Evolutionary conservation across 1,140 invertebrate genomes (phyloP).

Genomic region (Melitaea cinxia): DNA sequence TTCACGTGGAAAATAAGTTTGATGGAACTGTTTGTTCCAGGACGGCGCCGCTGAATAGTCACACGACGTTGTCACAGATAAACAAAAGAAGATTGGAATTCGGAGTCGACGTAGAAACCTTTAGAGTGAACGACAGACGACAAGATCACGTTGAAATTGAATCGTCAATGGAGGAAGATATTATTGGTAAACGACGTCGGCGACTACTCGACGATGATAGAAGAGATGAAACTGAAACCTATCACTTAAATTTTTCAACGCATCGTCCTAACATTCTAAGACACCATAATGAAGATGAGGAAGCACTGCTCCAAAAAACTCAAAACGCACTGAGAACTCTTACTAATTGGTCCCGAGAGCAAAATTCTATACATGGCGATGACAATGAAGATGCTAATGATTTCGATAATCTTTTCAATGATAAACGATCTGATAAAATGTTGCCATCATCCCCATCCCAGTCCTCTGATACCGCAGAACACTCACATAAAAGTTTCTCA

Average conservation of each 20-base stretch:
- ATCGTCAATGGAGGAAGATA: slow-evolving; percentile 67
- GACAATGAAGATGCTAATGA: slow-evolving; percentile 89
- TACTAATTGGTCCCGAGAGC: slow-evolving; percentile 88
- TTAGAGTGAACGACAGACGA: slow-evolving; percentile 63
- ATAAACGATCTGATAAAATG: slow-evolving; percentile 87
- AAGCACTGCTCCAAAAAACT: slow-evolving; percentile 91
- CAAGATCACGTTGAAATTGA: slow-evolving; percentile 55
- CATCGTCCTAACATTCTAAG: slow-evolving; percentile 53
- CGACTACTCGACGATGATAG: slow-evolving; percentile 70
- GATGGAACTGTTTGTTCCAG: slow-evolving; percentile 73
- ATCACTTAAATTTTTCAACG: slow-evolving; percentile 53
- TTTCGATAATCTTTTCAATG: slow-evolving; percentile 93
- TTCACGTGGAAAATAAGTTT: slow-evolving; percentile 28
- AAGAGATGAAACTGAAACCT: slow-evolving; percentile 54
- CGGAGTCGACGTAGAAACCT: slow-evolving; percentile 77
- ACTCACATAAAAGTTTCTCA: slow-evolving; percentile 84
- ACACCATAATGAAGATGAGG: slow-evolving; percentile 85
- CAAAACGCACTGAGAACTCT: slow-evolving; percentile 92
- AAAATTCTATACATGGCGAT: slow-evolving; percentile 84
- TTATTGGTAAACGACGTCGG: slow-evolving; percentile 62
- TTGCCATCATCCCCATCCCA: slow-evolving; percentile 84
- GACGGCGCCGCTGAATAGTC: slow-evolving; percentile 73
- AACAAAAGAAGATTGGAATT: slow-evolving; percentile 79
- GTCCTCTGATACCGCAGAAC: slow-evolving; percentile 84
- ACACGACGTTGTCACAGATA: slow-evolving; percentile 74